Base-by-base conservation (phyloP, 2,888 invertebrate genomes). In the Congeria kusceri region DNA sequence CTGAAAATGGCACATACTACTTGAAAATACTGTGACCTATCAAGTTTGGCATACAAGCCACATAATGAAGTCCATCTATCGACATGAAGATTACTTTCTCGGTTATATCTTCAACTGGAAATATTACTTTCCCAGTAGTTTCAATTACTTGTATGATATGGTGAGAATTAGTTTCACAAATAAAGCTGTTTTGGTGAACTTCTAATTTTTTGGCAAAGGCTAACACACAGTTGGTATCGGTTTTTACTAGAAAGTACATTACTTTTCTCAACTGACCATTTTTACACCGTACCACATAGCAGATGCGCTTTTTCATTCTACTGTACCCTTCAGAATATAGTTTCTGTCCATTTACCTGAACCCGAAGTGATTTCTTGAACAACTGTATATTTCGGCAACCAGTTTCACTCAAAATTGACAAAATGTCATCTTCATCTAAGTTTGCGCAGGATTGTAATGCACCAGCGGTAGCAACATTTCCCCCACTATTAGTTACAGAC, bases 11-110 rank as follows among this genome's bases (percentile, higher is more conserved):
- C 44, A 62, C 46, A 70, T 23, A 62, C 57, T 64, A 73, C 61
- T 73, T 73, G 56, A 73, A 66, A 61, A 73, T 53, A 73, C 73
- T 59, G 62, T 68, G 73, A 49, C 66, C 73, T 49, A 66, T 66
- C 61, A 49, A 61, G 29, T 73, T 73, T 59, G 73, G 73, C 59
- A 66, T 73, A 66, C 59, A 66, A 47, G 73, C 66, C n/a, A 66
- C 66, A 66, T 63, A 71, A 49, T 62, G 39, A 49, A 29, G 59
- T 59, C 49, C 66, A 66, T 73, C 73, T 66, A 66, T 59, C 20
- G 53, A 49, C 66, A 73, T 66, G 39, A 61, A 66, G 39, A 66
- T 59, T 46, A 73, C 66, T 67, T 73, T 73, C 39, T 73, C 73
- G 23, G 61, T 49, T 47, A 73, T 73, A 13, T 66, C 61, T 59